Conservation (phyloP, 2,113 vertebrate genomes). For the Ramphastos sulfuratus region DNA sequence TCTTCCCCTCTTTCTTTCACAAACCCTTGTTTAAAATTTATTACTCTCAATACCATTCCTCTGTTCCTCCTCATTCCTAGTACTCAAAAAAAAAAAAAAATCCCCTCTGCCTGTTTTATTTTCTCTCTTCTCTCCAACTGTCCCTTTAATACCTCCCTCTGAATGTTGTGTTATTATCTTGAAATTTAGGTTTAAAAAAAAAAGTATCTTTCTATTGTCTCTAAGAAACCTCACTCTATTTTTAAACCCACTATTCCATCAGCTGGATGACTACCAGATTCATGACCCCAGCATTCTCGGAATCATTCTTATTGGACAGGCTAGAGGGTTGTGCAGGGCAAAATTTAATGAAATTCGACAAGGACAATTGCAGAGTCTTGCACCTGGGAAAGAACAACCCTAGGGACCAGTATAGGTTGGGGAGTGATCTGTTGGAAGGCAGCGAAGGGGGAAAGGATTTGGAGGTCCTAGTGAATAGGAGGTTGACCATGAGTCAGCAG, state of each 20-base stretch:
- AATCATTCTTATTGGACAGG: neutral
- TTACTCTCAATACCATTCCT: neutral
- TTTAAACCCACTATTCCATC: neutral
- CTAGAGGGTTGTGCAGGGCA: too few relatives aligned
- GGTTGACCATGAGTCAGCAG: too few relatives aligned
- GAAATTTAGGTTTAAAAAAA: neutral
- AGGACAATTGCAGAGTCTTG: too few relatives aligned
- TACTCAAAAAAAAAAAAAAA: neutral
- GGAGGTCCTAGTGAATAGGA: too few relatives aligned
- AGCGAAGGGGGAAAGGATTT: too few relatives aligned
- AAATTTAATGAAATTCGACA: too few relatives aligned
- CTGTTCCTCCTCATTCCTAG: neutral
- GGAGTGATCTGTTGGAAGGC: too few relatives aligned
- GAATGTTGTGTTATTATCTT: neutral
- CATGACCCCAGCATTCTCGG: neutral
- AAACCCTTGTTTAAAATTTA: neutral
- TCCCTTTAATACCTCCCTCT: neutral
- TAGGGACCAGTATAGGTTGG: too few relatives aligned
- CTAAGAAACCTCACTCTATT: neutral
- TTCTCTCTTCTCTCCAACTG: neutral
- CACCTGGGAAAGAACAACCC: too few relatives aligned
- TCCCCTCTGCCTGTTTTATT: neutral
- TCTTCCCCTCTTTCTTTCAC: neutral
- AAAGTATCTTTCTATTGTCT: neutral
- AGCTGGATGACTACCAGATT: neutral